phyloP scores from a whole-genome alignment of 2,888 invertebrate genomes.

The Pinctada fucata region DNA sequence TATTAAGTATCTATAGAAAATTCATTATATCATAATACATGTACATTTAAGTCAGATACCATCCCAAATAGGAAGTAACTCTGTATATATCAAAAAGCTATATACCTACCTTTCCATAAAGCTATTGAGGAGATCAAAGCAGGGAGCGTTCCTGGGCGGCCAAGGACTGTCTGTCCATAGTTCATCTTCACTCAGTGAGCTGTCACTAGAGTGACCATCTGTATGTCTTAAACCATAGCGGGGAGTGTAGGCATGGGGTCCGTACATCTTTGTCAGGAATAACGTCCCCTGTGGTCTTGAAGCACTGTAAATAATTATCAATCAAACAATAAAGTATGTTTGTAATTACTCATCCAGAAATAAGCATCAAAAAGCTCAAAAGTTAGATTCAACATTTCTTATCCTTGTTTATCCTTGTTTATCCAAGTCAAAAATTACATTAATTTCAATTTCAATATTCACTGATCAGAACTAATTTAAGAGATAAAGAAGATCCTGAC shows the following conservation, averaged over 20 bases:
- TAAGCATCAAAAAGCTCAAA: too few relatives aligned
- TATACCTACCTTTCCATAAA: constrained; percentile 76
- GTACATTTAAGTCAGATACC: too few relatives aligned
- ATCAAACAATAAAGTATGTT: too few relatives aligned
- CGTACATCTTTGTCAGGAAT: constrained; percentile 74
- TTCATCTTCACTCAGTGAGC: constrained; percentile 67
- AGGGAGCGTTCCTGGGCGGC: constrained; percentile 76
- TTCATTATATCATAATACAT: too few relatives aligned
- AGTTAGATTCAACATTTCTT: too few relatives aligned
- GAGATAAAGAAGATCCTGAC: too few relatives aligned
- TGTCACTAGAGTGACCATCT: constrained; percentile 58
- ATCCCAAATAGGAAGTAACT: too few relatives aligned
- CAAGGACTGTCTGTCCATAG: constrained; percentile 75
- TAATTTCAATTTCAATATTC: background rate
- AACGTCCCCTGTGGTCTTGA: constrained; percentile 70
- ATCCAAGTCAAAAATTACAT: background rate
- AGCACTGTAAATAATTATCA: constrained; percentile 49
- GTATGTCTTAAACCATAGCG: constrained; percentile 64
- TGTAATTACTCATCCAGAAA: too few relatives aligned
- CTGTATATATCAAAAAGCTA: background rate
- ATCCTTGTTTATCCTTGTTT: too few relatives aligned
- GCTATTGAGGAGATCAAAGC: constrained; percentile 74
- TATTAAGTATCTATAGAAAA: too few relatives aligned
- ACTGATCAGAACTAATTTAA: background rate
- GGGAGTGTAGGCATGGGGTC: constrained; percentile 73